Evolutionary conservation across 1,140 invertebrate genomes (phyloP), one percentile per base, ranked within the genome.

Genomic region (Drosophila leontia): DNA sequence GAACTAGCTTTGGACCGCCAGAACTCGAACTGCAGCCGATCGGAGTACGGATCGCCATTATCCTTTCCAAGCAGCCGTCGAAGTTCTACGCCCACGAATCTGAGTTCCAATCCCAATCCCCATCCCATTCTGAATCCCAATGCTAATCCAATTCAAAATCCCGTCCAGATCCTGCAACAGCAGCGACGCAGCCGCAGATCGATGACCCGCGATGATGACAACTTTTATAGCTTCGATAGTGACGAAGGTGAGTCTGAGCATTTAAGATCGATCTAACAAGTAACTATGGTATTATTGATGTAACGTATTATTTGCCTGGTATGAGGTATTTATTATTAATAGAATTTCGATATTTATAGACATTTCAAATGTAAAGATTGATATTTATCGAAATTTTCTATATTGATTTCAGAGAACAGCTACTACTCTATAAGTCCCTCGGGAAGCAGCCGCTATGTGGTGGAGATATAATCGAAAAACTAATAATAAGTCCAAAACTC

Each of bases 381-480:
- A 11, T 23, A 45, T 45, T 45, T 45, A 17, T 35, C 34, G 2
- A 11, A 41, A 11, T 17, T 13, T 35, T n/a, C 29, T 53, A 26
- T 37, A n/a, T 83, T 67, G 23, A 23, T 35, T 80, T 78, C 71
- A 92, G 91, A 92, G 74, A 92, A 91, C 63, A 92, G 91, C 78
- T 92, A 92, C 57, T 92, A 92, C 53, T 92, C 91, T 19, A 91
- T 92, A 53, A 92, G 91, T 77, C 91, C 91, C 32, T 83, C 87
- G 23, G 78, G 80, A 76, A 92, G 91, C 75, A 91, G 85, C 82
- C 91, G 91, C 61, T 92, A 92, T 51, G 87, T 92, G 51, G 91
- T 92, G 39, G 87, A 92, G 37, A 91, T 92, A 26, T 92, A 61
- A 87, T 12, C 51, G 17, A 48, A 32, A 59, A 45, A 37, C 12